Conservation (phyloP, 2,888 invertebrate species). For the Athripsodes cinereus region DNA sequence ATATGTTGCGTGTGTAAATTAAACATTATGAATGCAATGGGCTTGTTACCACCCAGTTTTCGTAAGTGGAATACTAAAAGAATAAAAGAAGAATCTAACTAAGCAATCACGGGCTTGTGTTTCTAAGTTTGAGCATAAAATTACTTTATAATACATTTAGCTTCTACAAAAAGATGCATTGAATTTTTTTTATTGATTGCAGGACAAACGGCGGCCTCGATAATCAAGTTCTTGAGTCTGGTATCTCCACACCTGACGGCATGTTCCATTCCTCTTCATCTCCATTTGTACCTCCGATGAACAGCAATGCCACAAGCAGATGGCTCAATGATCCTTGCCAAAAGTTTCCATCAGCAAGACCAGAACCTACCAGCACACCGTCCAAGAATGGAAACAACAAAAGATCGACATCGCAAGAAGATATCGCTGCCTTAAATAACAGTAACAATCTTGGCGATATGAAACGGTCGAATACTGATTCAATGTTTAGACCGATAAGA, state of each 20-base stretch:
- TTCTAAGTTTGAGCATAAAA: neutral
- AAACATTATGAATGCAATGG: no score
- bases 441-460: neutral
- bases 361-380: neutral
- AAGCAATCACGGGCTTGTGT: no score
- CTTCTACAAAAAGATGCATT: neutral
- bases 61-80: no score
- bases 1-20: no score
- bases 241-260: slow-evolving; percentile 32
- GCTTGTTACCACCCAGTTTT: no score
- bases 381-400: slow-evolving; percentile 29
- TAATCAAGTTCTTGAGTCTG: slow-evolving; percentile 38
- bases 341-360: slow-evolving; percentile 33
- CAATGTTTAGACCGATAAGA: slow-evolving; percentile 20
- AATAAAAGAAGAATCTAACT: no score
- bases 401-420: slow-evolving; percentile 39
- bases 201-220: slow-evolving; percentile 29
- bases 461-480: slow-evolving; percentile 11
- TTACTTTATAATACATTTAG: neutral
- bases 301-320: slow-evolving; percentile 46
- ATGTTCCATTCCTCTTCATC: slow-evolving; percentile 21
- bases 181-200: slow-evolving; percentile 8
- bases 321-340: slow-evolving; percentile 52
- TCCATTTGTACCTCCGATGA: slow-evolving; percentile 25
- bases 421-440: neutral